Conservation (phyloP, 2,888 invertebrate genomes). For the Lithodes maja region DNA sequence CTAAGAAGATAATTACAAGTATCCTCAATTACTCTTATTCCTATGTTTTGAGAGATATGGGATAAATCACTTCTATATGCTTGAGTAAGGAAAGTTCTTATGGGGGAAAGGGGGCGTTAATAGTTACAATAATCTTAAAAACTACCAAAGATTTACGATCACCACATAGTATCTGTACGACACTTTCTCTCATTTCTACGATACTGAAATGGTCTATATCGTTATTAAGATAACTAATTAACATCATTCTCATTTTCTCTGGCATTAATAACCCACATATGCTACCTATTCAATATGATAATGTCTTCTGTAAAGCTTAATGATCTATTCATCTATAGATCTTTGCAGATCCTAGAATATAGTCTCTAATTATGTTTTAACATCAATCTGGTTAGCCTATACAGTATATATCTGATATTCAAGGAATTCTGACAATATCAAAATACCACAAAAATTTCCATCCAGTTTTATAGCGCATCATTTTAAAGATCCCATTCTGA, state of each 20-base stretch:
- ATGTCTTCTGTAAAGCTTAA: not conserved
- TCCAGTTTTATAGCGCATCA: too few relatives aligned
- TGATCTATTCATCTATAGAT: not conserved
- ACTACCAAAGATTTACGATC: conserved; percentile 20
- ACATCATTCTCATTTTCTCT: not conserved
- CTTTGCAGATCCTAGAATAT: not conserved
- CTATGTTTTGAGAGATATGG: not conserved
- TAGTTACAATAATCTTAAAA: conserved; percentile 9
- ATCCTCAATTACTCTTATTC: not conserved
- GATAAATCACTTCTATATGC: not conserved
- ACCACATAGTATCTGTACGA: not conserved
- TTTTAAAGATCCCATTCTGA: too few relatives aligned
- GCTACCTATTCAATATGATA: not conserved
- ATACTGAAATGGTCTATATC: not conserved
- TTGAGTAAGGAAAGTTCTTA: conserved; percentile 17
- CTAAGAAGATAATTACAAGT: not conserved
- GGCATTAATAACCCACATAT: not conserved
- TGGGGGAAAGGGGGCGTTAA: conserved; percentile 16
- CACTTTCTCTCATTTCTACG: conserved; percentile 4
- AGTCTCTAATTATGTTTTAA: not conserved
- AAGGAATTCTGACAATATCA: too few relatives aligned
- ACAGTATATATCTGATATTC: too few relatives aligned
- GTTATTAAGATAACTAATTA: too few relatives aligned
- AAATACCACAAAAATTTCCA: too few relatives aligned
- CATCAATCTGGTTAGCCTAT: too few relatives aligned